These are phyloP conservation scores for Hormiphora californensis DNA, from an alignment of 37 sponge, comb jelly and placozoan species.

Conservation along the genomic window DNA sequence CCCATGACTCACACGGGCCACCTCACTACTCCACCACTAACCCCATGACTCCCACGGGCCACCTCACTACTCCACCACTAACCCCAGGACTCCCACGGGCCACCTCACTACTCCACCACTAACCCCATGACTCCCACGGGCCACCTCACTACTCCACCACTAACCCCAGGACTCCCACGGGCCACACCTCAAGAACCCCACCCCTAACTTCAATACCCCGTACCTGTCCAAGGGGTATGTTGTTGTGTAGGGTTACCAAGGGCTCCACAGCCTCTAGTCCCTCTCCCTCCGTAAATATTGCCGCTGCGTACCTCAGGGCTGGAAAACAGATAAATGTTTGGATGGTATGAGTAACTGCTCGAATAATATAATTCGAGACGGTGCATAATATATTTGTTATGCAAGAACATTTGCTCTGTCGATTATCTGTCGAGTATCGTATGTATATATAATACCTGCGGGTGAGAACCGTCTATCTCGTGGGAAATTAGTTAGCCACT, in stretches of 20 bases:
- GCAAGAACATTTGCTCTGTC: no score
- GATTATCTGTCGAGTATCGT: no score
- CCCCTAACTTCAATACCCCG: neutral
- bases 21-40: neutral
- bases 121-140: neutral
- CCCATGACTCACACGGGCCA: neutral
- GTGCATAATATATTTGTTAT: no score
- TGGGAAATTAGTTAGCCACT: conserved; percentile 41
- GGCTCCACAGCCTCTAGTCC: conserved; percentile 47
- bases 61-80: neutral
- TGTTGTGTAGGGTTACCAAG: conserved; percentile 48
- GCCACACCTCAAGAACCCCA: no score
- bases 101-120: neutral
- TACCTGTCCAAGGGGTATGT: conserved; percentile 36
- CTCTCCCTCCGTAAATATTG: conserved; percentile 44
- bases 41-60: neutral
- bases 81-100: neutral
- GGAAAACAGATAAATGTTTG: no score
- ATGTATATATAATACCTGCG: no score
- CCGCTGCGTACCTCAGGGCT: conserved; percentile 51
- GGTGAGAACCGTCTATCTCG: conserved; percentile 31
- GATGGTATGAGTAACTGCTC: no score
- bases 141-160: neutral
- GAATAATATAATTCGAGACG: no score
- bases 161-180: no score